Evolutionary conservation across 1,140 invertebrate species (phyloP), one percentile per base, ranked within the genome.

Genomic region (Pseudomyrmex pallidus): DNA sequence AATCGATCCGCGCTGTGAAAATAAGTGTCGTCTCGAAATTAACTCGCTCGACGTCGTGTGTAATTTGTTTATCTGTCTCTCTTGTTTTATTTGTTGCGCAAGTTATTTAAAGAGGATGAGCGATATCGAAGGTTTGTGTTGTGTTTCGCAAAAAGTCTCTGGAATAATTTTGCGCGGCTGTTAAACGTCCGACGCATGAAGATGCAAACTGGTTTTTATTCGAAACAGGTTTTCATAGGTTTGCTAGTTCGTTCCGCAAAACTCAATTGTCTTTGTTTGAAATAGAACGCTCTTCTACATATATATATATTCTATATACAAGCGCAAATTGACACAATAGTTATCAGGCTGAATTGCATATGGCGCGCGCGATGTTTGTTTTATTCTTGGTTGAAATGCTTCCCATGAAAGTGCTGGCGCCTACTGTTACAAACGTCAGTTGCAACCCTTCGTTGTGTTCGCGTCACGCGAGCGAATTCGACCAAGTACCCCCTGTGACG

Each of bases 231-330:
- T 48, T 63, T 63, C 15, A 12, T n/a, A 7, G 9, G 9, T 20
- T 63, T 63, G 44, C 57, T 74, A 35, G 35, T 35, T 35, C 63
- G 57, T 74, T 62, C 48, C 56, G 15, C 12, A 63, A 62, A 62
- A 61, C 15, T 74, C 15, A 44, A 74, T 74, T 74, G 17, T 15
- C n/a, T 62, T 74, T 52, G 63, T 74, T 74, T 63, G 46, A 48
- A 63, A 50, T 63, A 15, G 20, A 63, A 74, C 57, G 22, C 13
- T 35, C 20, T 5, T 4, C 10, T 20, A 22, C 12, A 22, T 4
- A 62, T 20, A 22, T 10, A 20, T 73, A n/a, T 46, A 35, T 22
- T 2, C 12, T 44, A n/a, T 48, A 35, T 17, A n/a, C 20, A 10
- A 2, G 9, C 25, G 13, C 59, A 76, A 44, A 77, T 77, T 67